These are phyloP conservation scores for Asbolus verrucosus DNA, from an alignment of 1,140 invertebrate genomes.

Conservation along the genomic window DNA sequence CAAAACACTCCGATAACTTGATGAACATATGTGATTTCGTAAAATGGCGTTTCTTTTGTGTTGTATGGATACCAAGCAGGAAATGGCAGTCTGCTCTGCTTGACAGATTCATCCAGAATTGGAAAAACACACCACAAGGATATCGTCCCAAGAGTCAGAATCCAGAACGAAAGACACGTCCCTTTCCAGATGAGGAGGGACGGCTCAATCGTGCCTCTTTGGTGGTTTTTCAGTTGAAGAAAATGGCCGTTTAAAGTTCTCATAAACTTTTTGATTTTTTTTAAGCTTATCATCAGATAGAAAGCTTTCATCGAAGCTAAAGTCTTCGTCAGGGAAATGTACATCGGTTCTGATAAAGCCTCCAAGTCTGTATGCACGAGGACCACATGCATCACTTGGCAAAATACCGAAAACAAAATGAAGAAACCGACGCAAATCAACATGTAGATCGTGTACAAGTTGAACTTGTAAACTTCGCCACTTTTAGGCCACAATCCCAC, in stretches of 20 bases:
- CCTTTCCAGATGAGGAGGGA: neutral
- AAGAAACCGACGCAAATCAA: neutral
- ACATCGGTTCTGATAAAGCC: neutral
- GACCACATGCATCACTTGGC: neutral
- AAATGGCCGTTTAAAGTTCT: neutral
- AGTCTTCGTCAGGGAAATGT: neutral
- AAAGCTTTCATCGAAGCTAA: neutral
- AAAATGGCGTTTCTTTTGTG: neutral
- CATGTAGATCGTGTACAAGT: conserved; percentile 5
- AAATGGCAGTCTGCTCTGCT: neutral
- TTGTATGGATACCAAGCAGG: conserved; percentile 16
- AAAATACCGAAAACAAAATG: neutral
- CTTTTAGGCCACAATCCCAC: conserved; percentile 9
- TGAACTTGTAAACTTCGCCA: neutral
- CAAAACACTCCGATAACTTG: conserved; percentile 8
- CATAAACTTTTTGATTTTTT: neutral
- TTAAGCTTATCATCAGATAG: neutral
- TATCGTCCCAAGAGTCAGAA: neutral
- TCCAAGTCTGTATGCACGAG: neutral
- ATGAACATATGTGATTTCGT: conserved; percentile 3
- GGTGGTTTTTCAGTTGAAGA: conserved; percentile 1
- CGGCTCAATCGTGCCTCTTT: neutral
- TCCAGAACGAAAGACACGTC: neutral
- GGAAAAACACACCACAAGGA: conserved; percentile 3
- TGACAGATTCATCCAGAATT: neutral